Percentiles rank a stretch among this genome's conserved stretches.
phyloP scores from a whole-genome alignment of 2,888 invertebrate species.

The Pandemis corylana region DNA sequence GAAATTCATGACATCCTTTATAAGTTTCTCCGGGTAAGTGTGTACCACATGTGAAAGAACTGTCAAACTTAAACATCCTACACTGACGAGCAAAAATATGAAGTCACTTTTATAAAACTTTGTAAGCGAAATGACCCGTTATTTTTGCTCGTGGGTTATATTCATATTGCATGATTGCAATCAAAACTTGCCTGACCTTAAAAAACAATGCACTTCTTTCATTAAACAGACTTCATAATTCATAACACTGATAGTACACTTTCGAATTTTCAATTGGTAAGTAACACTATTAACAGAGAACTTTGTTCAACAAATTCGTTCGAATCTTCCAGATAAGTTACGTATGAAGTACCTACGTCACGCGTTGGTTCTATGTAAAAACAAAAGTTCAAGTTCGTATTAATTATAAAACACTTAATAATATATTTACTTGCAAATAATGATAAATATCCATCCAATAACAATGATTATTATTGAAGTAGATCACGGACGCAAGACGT shows the following conservation, averaged over 20 bases:
- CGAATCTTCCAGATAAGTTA: slow-evolving; percentile 3
- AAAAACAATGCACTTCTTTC: too few species aligned
- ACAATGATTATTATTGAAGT: slow-evolving; percentile 30
- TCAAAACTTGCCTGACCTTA: too few species aligned
- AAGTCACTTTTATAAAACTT: too few species aligned
- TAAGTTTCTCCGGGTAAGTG: slow-evolving; percentile 82
- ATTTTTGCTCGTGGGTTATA: too few species aligned
- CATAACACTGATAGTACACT: too few species aligned
- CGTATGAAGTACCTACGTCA: slow-evolving; percentile 11
- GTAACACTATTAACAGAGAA: not conserved
- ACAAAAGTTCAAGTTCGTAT: slow-evolving; percentile 36
- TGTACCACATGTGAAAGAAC: too few species aligned
- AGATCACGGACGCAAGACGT: slow-evolving; percentile 25
- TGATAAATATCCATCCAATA: slow-evolving; percentile 35
- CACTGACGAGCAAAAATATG: too few species aligned
- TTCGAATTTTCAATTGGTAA: not conserved
- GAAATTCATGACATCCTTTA: slow-evolving; percentile 79
- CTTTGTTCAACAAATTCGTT: not conserved
- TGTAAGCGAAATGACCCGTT: too few species aligned
- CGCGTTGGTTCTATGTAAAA: not conserved
- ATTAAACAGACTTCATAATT: too few species aligned
- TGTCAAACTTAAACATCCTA: not conserved
- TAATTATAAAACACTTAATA: slow-evolving; percentile 5
- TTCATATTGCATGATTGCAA: too few species aligned
- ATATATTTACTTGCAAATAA: slow-evolving; percentile 30